Base-by-base conservation (phyloP, 2,888 invertebrate species). In the Ligdia adustata region DNA sequence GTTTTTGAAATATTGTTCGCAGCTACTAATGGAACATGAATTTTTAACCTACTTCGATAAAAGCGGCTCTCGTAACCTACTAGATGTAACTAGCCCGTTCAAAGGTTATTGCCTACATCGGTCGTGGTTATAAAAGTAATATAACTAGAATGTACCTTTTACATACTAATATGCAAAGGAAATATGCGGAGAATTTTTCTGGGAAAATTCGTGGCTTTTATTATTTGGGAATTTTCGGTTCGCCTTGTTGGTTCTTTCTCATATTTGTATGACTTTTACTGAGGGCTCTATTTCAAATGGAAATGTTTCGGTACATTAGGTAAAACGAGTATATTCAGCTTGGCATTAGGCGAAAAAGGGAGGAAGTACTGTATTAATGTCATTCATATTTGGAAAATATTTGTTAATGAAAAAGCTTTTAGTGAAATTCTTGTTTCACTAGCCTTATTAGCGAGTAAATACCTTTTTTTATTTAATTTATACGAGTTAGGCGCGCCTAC, bases 1-100 rank as follows among this genome's bases (percentile, higher is more conserved):
- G 69, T 67, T 72, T 74, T 69, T 73, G 64, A 69, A 70, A 75
- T 68, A 72, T 72, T 72, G 69, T 72, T 69, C 61, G 31, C 50
- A 55, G 62, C 62, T 66, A 57, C 62, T 73, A 68, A 70, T 66
- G 62, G 62, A 60, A 68, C 64, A 64, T 69, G 72, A 68, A 66
- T 71, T 66, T 68, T 63, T 69, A 63, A 71, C 65, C 67, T 55
- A 69, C 57, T 70, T 66, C 55, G 60, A 64, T 65, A 56, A 56
- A 56, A 58, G 50, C 45, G 12, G 49, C 34, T 50, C 40, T 35
- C 40, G 37, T 55, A 56, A 54, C 47, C 42, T 53, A 34, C 29
- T 15, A 39, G 37, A 32, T 40, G 24, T 39, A 48, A 46, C 40
- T 41, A 51, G 50, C 45, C 50, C 47, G 52, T 37, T 41, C 52